Evolutionary conservation across 2,797 vertebrate genomes (phyloP).

Genomic region (Pseudochromis fuscus): DNA sequence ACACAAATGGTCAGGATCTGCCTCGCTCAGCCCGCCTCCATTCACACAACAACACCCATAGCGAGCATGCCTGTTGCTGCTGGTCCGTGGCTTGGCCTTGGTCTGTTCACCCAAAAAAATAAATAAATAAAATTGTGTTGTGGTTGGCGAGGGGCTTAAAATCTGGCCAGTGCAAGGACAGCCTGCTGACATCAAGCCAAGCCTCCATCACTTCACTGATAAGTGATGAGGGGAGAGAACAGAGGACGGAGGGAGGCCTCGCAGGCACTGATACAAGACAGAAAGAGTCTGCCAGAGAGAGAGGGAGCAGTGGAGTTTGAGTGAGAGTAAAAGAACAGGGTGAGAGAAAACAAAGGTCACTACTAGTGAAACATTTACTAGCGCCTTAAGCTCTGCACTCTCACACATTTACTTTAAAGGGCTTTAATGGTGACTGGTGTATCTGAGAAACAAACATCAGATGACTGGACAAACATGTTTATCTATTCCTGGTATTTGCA

Average conservation of each 20-base stretch:
- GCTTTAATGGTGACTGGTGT: no score
- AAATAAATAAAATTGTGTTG: slow-evolving; percentile 35
- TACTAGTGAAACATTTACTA: slow-evolving; percentile 75
- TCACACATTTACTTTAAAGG: slow-evolving; percentile 37
- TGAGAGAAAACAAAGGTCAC: slow-evolving; percentile 64
- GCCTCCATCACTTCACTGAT: slow-evolving; percentile 32
- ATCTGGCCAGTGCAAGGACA: slow-evolving; percentile 32
- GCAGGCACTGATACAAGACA: background rate
- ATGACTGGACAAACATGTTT: no score
- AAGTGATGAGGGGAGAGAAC: slow-evolving; percentile 32
- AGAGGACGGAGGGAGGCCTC: slow-evolving; percentile 4
- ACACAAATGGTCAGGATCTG: slow-evolving; percentile 48
- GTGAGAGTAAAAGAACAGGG: background rate
- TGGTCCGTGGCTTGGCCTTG: slow-evolving; percentile 16
- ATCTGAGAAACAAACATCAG: no score
- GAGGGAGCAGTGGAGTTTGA: slow-evolving; percentile 12
- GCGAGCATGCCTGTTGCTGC: slow-evolving; percentile 10
- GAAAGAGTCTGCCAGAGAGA: slow-evolving; percentile 6
- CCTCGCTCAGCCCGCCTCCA: slow-evolving; percentile 33
- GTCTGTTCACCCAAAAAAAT: slow-evolving; percentile 4
- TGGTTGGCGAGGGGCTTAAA: slow-evolving; percentile 51
- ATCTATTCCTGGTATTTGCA: no score
- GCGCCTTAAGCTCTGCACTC: slow-evolving; percentile 30
- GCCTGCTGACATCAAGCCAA: slow-evolving; percentile 44
- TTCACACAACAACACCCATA: slow-evolving; percentile 44